Evolutionary conservation across 2,113 vertebrate species (phyloP).

Genomic region (Trachemys scripta): DNA sequence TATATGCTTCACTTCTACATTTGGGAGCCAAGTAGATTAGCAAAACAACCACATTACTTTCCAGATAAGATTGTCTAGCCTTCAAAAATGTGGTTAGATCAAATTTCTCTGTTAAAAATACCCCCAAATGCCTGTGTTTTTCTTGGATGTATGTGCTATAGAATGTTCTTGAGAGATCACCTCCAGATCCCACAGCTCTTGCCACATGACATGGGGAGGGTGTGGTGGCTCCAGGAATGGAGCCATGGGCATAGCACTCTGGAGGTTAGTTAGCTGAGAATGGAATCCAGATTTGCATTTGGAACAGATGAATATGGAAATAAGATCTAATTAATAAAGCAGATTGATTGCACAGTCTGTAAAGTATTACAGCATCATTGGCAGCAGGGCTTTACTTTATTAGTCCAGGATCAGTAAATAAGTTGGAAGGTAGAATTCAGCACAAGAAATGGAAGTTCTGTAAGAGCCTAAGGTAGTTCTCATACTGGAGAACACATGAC

Average conservation of each 20-base stretch:
- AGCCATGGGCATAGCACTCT: fast-evolving
- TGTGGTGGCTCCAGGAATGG: not conserved
- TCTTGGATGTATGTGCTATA: not conserved
- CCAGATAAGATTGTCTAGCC: not conserved
- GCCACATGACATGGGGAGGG: fast-evolving
- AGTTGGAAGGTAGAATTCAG: not conserved
- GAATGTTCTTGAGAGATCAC: not conserved
- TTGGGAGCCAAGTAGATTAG: not conserved
- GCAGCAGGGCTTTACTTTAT: not conserved
- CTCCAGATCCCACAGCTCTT: fast-evolving
- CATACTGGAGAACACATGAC: not conserved
- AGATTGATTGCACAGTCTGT: not conserved
- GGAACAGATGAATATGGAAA: not conserved
- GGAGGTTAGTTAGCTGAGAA: not conserved
- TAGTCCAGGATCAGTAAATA: not conserved
- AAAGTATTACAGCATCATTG: not conserved
- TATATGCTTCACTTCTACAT: not conserved
- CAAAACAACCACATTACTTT: not conserved
- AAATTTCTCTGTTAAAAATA: not conserved
- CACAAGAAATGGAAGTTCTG: not conserved
- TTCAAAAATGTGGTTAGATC: not conserved
- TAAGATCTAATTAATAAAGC: not conserved
- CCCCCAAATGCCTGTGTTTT: not conserved
- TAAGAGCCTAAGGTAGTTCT: not conserved
- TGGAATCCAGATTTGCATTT: not conserved